Conservation (phyloP, 1,140 invertebrate genomes). For the Calosoma granatense region DNA sequence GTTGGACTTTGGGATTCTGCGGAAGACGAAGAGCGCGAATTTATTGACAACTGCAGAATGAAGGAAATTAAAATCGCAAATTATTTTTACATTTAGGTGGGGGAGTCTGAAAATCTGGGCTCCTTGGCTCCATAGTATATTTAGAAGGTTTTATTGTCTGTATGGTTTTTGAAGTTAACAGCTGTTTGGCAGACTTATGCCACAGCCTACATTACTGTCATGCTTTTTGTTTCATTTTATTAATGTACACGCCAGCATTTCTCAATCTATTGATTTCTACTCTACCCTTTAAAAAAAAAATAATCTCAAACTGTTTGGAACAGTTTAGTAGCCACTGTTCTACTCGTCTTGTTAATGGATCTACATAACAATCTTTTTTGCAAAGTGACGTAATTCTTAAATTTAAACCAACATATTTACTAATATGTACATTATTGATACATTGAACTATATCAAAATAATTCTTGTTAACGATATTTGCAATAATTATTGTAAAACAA, state of each 20-base stretch:
- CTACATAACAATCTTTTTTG: too few species aligned
- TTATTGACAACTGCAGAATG: conserved; percentile 6
- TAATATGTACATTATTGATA: too few species aligned
- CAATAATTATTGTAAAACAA: too few species aligned
- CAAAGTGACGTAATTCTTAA: too few species aligned
- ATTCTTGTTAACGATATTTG: too few species aligned
- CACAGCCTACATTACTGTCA: conserved; percentile 1
- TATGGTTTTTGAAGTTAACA: not conserved
- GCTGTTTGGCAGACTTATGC: conserved; percentile 1
- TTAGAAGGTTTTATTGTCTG: conserved; percentile 3
- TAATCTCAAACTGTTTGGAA: too few species aligned
- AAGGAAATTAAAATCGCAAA: conserved; percentile 1
- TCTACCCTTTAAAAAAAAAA: not conserved
- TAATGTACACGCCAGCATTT: not conserved
- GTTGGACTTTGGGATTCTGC: not conserved
- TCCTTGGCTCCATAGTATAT: conserved; percentile 1
- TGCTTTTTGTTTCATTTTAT: conserved; percentile 3
- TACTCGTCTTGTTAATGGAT: too few species aligned
- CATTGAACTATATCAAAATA: too few species aligned
- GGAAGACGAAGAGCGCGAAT: not conserved
- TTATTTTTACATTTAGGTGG: conserved; percentile 8
- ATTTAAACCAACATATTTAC: too few species aligned
- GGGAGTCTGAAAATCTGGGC: conserved; percentile 4
- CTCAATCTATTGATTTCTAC: not conserved
- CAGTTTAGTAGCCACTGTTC: too few species aligned